These are phyloP conservation scores for Eleginops maclovinus DNA, from an alignment of 2,113 vertebrate genomes.

Conservation along the genomic window DNA sequence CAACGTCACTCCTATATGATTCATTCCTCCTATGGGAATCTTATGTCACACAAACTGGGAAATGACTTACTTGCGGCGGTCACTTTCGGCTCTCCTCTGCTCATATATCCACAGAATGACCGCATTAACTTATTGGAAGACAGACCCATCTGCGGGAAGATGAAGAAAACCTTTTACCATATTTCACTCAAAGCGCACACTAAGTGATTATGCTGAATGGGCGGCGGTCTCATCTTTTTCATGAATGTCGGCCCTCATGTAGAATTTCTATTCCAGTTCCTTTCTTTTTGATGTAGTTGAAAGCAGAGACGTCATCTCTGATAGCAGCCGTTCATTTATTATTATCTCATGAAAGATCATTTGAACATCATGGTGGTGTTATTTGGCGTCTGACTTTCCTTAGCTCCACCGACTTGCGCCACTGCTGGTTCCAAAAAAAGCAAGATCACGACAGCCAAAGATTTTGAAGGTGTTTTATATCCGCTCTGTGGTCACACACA, in stretches of 20 bases:
- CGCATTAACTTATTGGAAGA: conserved; percentile 37
- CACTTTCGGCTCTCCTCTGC: neutral
- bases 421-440: no score
- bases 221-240: neutral
- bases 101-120: conserved; percentile 39
- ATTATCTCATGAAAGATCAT: no score
- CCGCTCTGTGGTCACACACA: neutral
- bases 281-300: neutral
- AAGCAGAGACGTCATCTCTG: neutral
- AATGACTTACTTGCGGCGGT: neutral
- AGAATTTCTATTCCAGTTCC: neutral
- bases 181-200: conserved; percentile 20
- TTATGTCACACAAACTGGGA: neutral
- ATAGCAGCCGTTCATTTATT: neutral
- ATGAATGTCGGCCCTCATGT: neutral
- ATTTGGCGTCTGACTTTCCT: no score
- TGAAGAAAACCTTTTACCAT: conserved; percentile 34
- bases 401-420: no score
- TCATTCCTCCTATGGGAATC: neutral
- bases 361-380: no score
- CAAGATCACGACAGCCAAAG: no score
- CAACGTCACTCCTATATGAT: neutral
- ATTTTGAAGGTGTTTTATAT: neutral
- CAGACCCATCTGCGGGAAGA: conserved; percentile 34
- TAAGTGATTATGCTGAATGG: neutral